A percentile compares a stretch with the other conserved stretches of the same genome.
Evolutionary conservation across 1,140 invertebrate species (phyloP).

Genomic region (Drosophila repletoides): DNA sequence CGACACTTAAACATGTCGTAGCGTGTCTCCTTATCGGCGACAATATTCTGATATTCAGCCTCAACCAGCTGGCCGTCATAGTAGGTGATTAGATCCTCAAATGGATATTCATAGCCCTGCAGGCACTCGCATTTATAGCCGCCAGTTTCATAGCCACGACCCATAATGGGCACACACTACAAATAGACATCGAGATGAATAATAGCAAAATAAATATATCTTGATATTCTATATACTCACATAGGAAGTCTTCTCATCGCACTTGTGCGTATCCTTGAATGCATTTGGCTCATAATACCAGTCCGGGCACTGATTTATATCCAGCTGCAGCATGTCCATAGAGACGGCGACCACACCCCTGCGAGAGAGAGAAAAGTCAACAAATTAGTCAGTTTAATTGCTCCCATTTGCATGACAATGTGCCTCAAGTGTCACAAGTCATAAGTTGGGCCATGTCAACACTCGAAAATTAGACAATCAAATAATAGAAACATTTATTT

Average conservation of each 20-base stretch:
- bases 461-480: constrained; percentile 75
- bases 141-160: constrained; percentile 94
- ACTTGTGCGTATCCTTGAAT: constrained; percentile 97
- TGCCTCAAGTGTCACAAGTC: constrained; percentile 53
- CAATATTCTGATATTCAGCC: constrained; percentile 95
- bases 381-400: constrained; percentile 79
- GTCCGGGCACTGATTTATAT: constrained; percentile 97
- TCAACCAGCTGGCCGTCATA: constrained; percentile 98
- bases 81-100: constrained; percentile 96
- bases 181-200: constrained; percentile 60
- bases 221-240: constrained; percentile 86
- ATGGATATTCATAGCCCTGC: constrained; percentile 98
- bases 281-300: constrained; percentile 95
- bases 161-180: constrained; percentile 96
- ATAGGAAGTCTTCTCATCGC: constrained; percentile 94
- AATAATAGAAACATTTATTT: constrained; percentile 38
- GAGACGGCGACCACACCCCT: constrained; percentile 97
- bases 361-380: constrained; percentile 80
- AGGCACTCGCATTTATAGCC: constrained; percentile 99
- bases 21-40: constrained; percentile 89
- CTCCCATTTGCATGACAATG: constrained; percentile 67
- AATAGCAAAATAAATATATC: neutral
- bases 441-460: constrained; percentile 67
- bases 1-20: constrained; percentile 96
- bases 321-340: constrained; percentile 94